A percentile compares a stretch with the other conserved stretches of the same genome.
These are phyloP conservation scores for Pyrocephalus nanus DNA, from an alignment of 2,797 vertebrate species.

Conservation along the genomic window DNA sequence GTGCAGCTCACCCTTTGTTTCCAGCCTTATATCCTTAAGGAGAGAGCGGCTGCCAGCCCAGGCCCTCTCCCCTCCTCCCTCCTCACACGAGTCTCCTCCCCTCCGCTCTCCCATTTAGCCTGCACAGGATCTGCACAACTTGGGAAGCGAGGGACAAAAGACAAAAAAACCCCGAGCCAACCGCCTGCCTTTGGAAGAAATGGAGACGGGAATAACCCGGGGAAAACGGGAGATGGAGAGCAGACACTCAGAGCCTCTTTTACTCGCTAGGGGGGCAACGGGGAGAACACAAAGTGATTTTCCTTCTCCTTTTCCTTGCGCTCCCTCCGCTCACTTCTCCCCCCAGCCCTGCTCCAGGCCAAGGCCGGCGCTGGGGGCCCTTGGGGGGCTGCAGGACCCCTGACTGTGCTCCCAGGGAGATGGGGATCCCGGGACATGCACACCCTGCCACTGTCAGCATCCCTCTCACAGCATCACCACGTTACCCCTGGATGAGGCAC, in stretches of 20 bases:
- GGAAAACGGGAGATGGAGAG: neutral
- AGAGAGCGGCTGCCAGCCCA: neutral
- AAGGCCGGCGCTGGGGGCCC: rapidly evolving
- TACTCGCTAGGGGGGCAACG: rapidly evolving
- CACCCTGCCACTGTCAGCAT: rapidly evolving
- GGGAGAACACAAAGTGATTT: neutral
- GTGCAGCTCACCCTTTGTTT: slow-evolving; percentile 61
- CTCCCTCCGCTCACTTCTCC: neutral
- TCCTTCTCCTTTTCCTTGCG: neutral
- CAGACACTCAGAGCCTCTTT: neutral
- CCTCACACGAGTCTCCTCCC: slow-evolving; percentile 36
- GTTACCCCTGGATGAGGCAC: rapidly evolving
- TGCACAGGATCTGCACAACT: slow-evolving; percentile 11
- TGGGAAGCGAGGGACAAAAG: slow-evolving; percentile 22
- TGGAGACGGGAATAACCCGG: neutral
- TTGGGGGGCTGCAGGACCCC: neutral
- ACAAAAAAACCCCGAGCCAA: neutral
- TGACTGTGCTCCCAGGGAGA: rapidly evolving
- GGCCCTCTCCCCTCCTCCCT: slow-evolving; percentile 35
- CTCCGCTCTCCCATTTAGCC: neutral
- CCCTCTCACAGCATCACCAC: neutral
- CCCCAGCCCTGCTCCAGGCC: neutral
- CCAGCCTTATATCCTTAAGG: slow-evolving; percentile 9
- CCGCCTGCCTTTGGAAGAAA: neutral
- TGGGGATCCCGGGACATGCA: rapidly evolving